Evolutionary conservation across 1,140 invertebrate genomes (phyloP), one percentile per base, ranked within the genome.

Genomic region (Lepidurus apus): DNA sequence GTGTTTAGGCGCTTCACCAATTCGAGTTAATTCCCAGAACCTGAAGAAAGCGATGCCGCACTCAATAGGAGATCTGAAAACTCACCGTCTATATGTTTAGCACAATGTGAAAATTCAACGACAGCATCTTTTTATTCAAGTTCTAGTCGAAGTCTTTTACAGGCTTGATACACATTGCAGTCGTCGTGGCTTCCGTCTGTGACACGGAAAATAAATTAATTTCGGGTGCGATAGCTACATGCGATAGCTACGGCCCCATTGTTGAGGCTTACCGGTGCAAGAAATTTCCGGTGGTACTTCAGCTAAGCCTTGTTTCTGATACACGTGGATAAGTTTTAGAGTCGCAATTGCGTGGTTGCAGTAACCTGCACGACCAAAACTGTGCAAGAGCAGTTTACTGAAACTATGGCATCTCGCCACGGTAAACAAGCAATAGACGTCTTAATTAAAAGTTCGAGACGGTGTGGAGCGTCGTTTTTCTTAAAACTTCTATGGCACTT

Each of bases 181-280:
- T 42, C n/a, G 17, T 26, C 42, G n/a, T 76, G 75, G 42, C 75
- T 76, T 76, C 75, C 75, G 42, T 76, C 75, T n/a, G 75, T 76
- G 10, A 76, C 21, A 26, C 75, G 75, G 42, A 76, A 76, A 7
- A 9, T 76, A 44, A 76, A 76, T 10, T 76, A 1, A 44, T 5
- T 76, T 10, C 75, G 21, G 21, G n/a, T 76, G 6, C 75, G 75
- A n/a, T n/a, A 26, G n/a, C n/a, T n/a, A n/a, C n/a, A n/a, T n/a
- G n/a, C n/a, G n/a, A n/a, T n/a, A n/a, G n/a, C n/a, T n/a, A 21
- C 75, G 21, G 42, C 75, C 75, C 75, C 75, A 76, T 76, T 76
- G 75, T 42, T 76, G 75, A 8, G 21, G 17, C 3, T 1, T 5
- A 42, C 5, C 42, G 34, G 75, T 76, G n/a, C 75, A 42, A 1